A percentile compares a stretch with the other conserved stretches of the same genome.
These are phyloP conservation scores for Leucophenga montana DNA, from an alignment of 2,888 invertebrate genomes.

Conservation along the genomic window DNA sequence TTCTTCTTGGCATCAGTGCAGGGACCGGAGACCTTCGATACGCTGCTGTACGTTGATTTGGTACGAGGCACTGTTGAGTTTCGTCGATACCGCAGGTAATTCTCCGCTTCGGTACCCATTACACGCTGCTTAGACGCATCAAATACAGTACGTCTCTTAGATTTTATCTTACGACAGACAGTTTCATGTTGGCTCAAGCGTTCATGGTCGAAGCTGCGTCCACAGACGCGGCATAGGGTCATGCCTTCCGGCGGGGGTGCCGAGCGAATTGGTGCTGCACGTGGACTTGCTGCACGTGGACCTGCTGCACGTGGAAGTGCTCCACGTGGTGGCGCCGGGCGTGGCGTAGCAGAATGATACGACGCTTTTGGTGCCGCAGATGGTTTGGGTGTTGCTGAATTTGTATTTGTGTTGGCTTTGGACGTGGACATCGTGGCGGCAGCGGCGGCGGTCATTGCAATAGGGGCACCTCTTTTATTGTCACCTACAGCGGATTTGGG, in stretches of 20 bases:
- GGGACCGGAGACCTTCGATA: constrained; percentile 44
- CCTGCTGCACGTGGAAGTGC: too few species aligned
- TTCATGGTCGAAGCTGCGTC: constrained; percentile 86
- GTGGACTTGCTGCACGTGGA: too few species aligned
- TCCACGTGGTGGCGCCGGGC: too few species aligned
- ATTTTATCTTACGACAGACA: constrained; percentile 85
- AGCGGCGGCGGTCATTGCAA: too few species aligned
- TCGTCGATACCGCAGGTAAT: constrained; percentile 76
- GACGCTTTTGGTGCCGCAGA: too few species aligned
- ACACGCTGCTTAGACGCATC: constrained; percentile 93
- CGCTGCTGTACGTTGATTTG: constrained; percentile 63
- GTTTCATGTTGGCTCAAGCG: constrained; percentile 86
- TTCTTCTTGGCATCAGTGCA: constrained; percentile 74
- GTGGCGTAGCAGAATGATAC: too few species aligned
- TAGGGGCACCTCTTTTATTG: too few species aligned
- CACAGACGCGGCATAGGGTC: constrained; percentile 82
- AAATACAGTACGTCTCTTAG: constrained; percentile 91
- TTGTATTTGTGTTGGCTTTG: too few species aligned
- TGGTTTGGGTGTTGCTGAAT: too few species aligned
- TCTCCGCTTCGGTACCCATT: constrained; percentile 89
- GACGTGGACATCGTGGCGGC: too few species aligned
- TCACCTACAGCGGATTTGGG: too few species aligned
- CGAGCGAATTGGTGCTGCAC: constrained; percentile 36
- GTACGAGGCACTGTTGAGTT: background rate
- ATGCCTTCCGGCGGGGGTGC: constrained; percentile 58